These are phyloP conservation scores for Clarias magur DNA, from an alignment of 2,113 vertebrate genomes.

Conservation along the genomic window DNA sequence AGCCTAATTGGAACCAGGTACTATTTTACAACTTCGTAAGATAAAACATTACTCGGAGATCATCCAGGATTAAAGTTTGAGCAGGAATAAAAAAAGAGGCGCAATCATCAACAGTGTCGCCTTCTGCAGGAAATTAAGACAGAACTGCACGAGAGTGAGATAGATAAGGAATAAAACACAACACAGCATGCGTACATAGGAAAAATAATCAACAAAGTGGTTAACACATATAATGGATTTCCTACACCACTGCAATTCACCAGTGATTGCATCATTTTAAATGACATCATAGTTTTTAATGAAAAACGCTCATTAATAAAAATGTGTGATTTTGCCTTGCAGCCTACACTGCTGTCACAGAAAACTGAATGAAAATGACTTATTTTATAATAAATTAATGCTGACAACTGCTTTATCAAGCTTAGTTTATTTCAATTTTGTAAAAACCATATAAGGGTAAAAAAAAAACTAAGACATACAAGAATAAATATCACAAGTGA, in stretches of 20 bases:
- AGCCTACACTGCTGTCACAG: too few relatives aligned
- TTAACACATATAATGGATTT: not conserved
- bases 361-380: too few relatives aligned
- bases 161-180: not conserved
- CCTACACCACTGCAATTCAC: not conserved
- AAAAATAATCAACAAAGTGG: not conserved
- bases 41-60: not conserved
- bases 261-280: not conserved
- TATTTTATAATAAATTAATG: not conserved
- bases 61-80: not conserved
- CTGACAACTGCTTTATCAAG: not conserved
- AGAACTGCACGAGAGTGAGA: not conserved
- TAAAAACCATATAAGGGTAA: constrained; percentile 25
- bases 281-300: not conserved
- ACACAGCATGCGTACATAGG: not conserved
- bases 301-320: not conserved
- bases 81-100: not conserved
- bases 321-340: not conserved
- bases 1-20: not conserved
- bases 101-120: not conserved
- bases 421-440: constrained; percentile 8
- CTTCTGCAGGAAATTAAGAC: not conserved
- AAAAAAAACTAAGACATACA: constrained; percentile 7
- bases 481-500: constrained; percentile 27
- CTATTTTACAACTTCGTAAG: not conserved